Evolutionary conservation across 2,888 invertebrate species (phyloP).

Genomic region (Agriopis leucophaearia): DNA sequence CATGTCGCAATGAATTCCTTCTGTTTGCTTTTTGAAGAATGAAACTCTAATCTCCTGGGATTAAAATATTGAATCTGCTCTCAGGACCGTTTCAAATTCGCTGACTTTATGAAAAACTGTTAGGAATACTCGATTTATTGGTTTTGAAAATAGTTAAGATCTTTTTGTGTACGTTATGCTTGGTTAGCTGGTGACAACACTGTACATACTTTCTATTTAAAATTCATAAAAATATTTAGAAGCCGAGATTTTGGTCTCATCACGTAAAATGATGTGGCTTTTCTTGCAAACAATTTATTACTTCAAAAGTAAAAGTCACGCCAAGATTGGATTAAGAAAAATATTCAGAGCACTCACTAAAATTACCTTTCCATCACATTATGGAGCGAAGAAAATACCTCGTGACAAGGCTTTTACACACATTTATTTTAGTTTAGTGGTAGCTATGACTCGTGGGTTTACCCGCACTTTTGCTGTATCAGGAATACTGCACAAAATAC

Average conservation of each 20-base stretch:
- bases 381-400: conserved; percentile 23
- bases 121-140: too few species aligned
- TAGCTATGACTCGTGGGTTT: too few species aligned
- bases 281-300: conserved; percentile 27
- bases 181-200: background rate
- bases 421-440: background rate
- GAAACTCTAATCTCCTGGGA: conserved; percentile 26
- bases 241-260: conserved; percentile 6
- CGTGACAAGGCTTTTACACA: conserved; percentile 24
- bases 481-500: too few species aligned
- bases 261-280: conserved; percentile 21
- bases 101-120: background rate
- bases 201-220: background rate
- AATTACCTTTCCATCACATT: conserved; percentile 44
- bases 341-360: conserved; percentile 38
- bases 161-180: too few species aligned
- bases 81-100: background rate
- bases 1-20: conserved; percentile 27
- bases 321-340: conserved; percentile 35
- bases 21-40: conserved; percentile 30
- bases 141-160: too few species aligned
- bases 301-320: conserved; percentile 35
- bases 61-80: conserved; percentile 26
- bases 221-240: background rate
- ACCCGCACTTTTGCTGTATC: too few species aligned